Base-by-base conservation (phyloP, 2,797 vertebrate species). In the Gobionotothen gibberifrons region DNA sequence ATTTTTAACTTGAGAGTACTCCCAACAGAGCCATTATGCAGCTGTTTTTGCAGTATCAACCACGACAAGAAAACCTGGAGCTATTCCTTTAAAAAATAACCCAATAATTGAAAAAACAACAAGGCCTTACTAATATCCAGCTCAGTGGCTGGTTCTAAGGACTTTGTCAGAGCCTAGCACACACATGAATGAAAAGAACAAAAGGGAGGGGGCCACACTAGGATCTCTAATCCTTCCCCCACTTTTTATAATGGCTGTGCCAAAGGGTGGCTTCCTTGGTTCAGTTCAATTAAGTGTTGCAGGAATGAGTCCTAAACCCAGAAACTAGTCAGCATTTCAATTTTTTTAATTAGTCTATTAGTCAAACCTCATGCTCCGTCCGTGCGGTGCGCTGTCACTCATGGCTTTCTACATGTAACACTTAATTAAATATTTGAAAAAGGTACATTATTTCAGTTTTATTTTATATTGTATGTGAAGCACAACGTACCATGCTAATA, bases 141-240 rank as follows among this genome's bases (percentile, higher is more conserved):
- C 26, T 26, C 26, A 26, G 26, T 26, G 26, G 26, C 26, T 26
- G 26, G 26, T 5, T 26, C 26, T 26, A 26, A 26, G 26, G 26
- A 26, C 26, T 26, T 26, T 26, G 26, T 26, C 26, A 26, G 10
- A 66, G 26, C 39, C 19, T 69, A 57, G 54, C n/a, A n/a, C 19
- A 69, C 66, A 52, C 2, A 40, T 46, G 32, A 36, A 39, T 29
- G 6, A 47, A 51, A 42, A 68, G 47, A 26, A 65, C 21, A 59
- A 44, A 60, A 36, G 42, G 29, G 12, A 36, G 6, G 17, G 9
- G 36, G 47, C 29, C 5, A 3, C 19, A 46, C 63, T 51, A 21
- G 14, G 48, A 36, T n/a, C 32, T 51, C 13, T 6, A 15, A 47
- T 47, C 47, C 32, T 26, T 12, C 39, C 42, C 22, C 21, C 14